These are phyloP conservation scores for Alligator sinensis DNA, from an alignment of 2,113 vertebrate genomes.

Conservation along the genomic window DNA sequence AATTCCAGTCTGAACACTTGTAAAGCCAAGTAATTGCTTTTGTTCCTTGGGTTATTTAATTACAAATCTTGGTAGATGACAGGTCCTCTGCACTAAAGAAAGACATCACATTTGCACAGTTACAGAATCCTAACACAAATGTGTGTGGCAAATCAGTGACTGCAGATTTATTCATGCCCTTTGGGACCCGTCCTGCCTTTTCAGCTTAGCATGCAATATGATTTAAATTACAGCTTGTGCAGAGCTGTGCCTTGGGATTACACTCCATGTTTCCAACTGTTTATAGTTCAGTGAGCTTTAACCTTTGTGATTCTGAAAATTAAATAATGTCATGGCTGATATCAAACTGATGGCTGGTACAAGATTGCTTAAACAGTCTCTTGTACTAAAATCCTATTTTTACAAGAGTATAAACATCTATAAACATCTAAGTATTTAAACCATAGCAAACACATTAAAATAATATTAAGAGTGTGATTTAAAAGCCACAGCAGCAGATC, in stretches of 20 bases:
- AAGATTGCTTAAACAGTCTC: slow-evolving; percentile 45
- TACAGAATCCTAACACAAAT: slow-evolving; percentile 66
- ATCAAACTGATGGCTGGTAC: slow-evolving; percentile 60
- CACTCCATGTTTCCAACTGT: slow-evolving; percentile 59
- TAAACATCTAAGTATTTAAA: slow-evolving; percentile 8
- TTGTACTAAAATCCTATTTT: slow-evolving; percentile 46
- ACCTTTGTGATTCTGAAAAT: slow-evolving; percentile 67
- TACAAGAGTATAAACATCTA: not conserved
- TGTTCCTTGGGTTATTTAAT: slow-evolving; percentile 66
- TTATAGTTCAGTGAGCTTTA: slow-evolving; percentile 73
- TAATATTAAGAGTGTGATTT: slow-evolving; percentile 2
- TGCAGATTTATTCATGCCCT: slow-evolving; percentile 67
- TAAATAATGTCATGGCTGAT: slow-evolving; percentile 65
- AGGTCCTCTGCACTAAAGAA: slow-evolving; percentile 56
- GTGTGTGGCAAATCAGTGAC: slow-evolving; percentile 62
- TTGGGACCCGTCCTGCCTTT: slow-evolving; percentile 62
- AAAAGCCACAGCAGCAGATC: not conserved
- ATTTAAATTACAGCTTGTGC: slow-evolving; percentile 73
- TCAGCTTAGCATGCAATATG: slow-evolving; percentile 66
- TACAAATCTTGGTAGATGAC: slow-evolving; percentile 65
- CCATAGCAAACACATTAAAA: not conserved
- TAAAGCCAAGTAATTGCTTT: slow-evolving; percentile 65
- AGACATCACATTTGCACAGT: slow-evolving; percentile 61
- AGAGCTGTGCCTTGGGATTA: slow-evolving; percentile 64
- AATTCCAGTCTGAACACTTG: slow-evolving; percentile 49